Evolutionary conservation across 2,113 vertebrate genomes (phyloP).

Genomic region (Alosa alosa): DNA sequence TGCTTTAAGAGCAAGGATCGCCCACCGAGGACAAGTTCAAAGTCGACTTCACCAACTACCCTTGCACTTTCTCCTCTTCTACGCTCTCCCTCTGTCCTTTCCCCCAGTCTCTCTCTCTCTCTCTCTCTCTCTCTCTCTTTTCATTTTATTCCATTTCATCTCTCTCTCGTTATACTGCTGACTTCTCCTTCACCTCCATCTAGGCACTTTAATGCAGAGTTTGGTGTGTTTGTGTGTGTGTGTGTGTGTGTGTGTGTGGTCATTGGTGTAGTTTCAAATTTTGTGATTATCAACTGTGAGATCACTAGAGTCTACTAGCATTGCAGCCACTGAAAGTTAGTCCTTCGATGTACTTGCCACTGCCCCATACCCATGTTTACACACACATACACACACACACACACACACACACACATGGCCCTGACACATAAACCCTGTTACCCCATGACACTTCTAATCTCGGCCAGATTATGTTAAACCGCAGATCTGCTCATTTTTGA

Average conservation of each 20-base stretch:
- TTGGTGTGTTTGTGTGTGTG: not conserved
- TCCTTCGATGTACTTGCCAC: not conserved
- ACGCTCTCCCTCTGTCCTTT: not conserved
- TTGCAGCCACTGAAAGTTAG: too few species aligned
- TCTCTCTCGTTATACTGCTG: not conserved
- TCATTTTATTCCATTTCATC: not conserved
- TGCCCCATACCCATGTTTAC: not conserved
- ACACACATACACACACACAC: not conserved
- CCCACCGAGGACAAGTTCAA: constrained; percentile 20
- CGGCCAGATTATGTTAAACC: constrained; percentile 37
- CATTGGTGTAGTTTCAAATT: not conserved
- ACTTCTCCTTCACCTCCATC: not conserved
- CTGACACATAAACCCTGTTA: not conserved
- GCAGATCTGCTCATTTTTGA: constrained; percentile 36
- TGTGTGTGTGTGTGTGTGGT: not conserved
- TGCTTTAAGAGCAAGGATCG: constrained; percentile 30
- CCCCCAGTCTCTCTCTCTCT: not conserved
- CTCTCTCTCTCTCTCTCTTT: not conserved
- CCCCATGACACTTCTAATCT: constrained; percentile 37
- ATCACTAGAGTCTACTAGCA: too few species aligned
- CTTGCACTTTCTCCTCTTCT: not conserved
- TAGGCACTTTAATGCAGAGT: not conserved
- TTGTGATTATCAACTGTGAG: not conserved
- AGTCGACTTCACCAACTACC: not conserved
- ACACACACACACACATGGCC: not conserved